phyloP scores from a whole-genome alignment of 2,113 vertebrate species.

The Notothenia coriiceps region DNA sequence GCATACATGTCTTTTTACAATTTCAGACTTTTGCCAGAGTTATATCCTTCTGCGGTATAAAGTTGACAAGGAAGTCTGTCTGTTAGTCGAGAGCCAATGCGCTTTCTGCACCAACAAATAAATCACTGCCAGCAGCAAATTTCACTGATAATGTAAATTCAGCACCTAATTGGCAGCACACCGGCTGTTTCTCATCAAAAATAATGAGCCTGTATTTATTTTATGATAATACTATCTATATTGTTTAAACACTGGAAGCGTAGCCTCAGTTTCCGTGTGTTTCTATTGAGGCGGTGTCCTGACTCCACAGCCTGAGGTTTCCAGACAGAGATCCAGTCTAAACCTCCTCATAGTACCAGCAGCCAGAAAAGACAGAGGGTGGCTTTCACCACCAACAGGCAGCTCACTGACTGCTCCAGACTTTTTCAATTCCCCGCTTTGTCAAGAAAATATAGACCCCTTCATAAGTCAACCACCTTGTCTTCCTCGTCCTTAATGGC shows the following conservation, averaged over 20 bases:
- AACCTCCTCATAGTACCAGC: slow-evolving; percentile 28
- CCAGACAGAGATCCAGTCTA: slow-evolving; percentile 28
- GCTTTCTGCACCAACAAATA: slow-evolving; percentile 37
- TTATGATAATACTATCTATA: slow-evolving; percentile 65
- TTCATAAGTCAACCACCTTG: slow-evolving; percentile 54
- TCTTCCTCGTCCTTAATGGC: slow-evolving; percentile 65
- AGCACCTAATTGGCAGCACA: slow-evolving; percentile 79
- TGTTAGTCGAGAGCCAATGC: slow-evolving; percentile 46
- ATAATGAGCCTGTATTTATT: slow-evolving; percentile 79
- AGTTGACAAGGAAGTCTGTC: slow-evolving; percentile 35
- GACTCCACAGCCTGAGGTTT: slow-evolving; percentile 40
- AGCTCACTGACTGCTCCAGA: slow-evolving; percentile 40
- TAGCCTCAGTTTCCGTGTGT: slow-evolving; percentile 9
- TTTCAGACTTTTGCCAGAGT: slow-evolving; percentile 50
- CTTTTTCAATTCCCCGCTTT: slow-evolving; percentile 71
- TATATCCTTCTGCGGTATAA: slow-evolving; percentile 19
- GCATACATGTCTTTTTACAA: slow-evolving; percentile 18
- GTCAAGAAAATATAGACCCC: slow-evolving; percentile 51
- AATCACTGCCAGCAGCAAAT: slow-evolving; percentile 74
- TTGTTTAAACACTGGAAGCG: slow-evolving; percentile 44
- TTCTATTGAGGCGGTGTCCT: neutral
- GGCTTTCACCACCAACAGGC: slow-evolving; percentile 39
- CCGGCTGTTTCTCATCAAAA: slow-evolving; percentile 83
- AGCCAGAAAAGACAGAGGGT: slow-evolving; percentile 13
- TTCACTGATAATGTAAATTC: slow-evolving; percentile 82